Percentiles rank a stretch among this genome's conserved stretches.
Evolutionary conservation across 2,113 vertebrate genomes (phyloP).

Genomic region (Coptodon rendalli): DNA sequence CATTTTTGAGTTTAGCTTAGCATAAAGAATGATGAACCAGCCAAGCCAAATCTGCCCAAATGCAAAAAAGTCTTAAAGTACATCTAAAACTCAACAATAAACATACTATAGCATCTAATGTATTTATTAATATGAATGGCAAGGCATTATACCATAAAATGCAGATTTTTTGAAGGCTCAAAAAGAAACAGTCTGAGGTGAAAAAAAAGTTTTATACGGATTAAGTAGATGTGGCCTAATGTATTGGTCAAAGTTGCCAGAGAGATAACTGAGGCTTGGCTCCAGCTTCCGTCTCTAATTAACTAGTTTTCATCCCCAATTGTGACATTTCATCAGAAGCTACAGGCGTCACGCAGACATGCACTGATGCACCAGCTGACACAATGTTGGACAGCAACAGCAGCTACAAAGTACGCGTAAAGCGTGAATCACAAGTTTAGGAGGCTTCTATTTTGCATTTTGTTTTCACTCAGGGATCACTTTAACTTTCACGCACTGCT

Average conservation of each 20-base stretch:
- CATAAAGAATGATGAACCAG: background rate
- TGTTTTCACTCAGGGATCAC: background rate
- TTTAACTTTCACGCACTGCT: background rate
- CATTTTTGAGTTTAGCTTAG: background rate
- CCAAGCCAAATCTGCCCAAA: background rate
- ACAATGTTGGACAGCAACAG: background rate
- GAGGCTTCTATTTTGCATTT: background rate
- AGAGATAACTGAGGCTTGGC: background rate
- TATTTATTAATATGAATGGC: background rate
- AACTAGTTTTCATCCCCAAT: background rate
- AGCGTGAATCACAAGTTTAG: background rate
- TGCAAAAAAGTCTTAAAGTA: background rate
- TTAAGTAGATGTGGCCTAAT: background rate
- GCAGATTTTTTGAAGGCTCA: background rate
- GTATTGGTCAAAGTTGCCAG: background rate
- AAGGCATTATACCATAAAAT: background rate
- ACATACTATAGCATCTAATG: background rate
- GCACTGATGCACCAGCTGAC: background rate
- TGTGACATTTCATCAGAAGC: background rate
- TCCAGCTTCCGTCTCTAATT: background rate
- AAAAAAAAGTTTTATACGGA: background rate
- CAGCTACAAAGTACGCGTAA: rapidly evolving
- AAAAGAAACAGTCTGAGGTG: background rate
- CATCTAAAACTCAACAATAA: background rate
- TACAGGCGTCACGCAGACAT: rapidly evolving